Evolutionary conservation across 2,888 invertebrate genomes (phyloP), one percentile per base, ranked within the genome.

Genomic region (Isoperla grammatica): DNA sequence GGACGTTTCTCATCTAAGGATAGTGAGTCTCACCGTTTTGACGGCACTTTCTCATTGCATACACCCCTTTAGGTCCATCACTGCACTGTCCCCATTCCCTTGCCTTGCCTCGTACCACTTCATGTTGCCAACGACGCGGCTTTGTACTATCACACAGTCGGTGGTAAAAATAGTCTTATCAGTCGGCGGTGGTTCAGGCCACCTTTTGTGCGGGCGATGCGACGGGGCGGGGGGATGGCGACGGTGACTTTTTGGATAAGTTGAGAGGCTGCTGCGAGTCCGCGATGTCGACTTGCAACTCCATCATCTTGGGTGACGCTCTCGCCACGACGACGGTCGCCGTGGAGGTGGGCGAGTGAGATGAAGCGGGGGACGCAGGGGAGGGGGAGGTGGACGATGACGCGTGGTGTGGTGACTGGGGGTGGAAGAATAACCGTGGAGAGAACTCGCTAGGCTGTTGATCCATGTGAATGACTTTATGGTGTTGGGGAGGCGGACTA

Each of bases 251-350:
- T 75, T 92, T 93, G 74, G 92, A 93, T 70, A 94, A 81, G 80
- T 94, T 94, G 67, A 94, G 79, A 58, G 94, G 94, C 73, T 89
- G 88, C 68, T 85, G 85, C 15, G 86, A 83, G 71, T 87, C 87
- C 70, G 88, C 88, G 67, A 89, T 88, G 71, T 89, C 88, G 68
- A 90, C 89, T 75, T 90, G 90, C 68, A 91, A 80, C 72, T 90
- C 88, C 70, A 86, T 77, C 72, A 85, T 77, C 74, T 84, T 78
- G 22, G 61, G 63, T 9, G 60, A 53, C 8, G 56, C 46, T 13
- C 73, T 72, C 39, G 74, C 70, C 11, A 74, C 65, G 40, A 75
- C 69, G 56, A 74, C 65, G 22, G 75, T 72, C 39, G 73, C 69
- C 46, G 76, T 71, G 29, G 71, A 69, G 56, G 71, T 72, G 62